Evolutionary conservation across 2,797 vertebrate species (phyloP), one percentile per base, ranked within the genome.

Genomic region (Tangara arthus): DNA sequence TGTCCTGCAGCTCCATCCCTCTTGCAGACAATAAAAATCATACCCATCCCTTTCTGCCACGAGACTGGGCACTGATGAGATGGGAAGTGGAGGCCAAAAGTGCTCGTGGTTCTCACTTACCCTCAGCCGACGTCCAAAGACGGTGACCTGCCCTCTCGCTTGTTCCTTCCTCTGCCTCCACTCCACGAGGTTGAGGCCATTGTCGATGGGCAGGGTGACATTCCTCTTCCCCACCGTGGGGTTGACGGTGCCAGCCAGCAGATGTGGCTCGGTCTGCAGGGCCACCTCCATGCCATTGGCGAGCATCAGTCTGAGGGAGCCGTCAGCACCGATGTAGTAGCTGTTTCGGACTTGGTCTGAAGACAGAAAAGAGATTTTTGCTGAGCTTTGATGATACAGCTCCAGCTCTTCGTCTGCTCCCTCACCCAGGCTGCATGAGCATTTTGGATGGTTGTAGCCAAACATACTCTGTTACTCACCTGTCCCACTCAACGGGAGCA

Each of bases 231-330:
- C 99, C 94, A 99, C 99, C 0, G 99, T 99, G 57, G 99, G 99
- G 97, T 99, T 99, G 93, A 99, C 99, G 0, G 99, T 99, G 84
- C 99, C 99, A 0, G 99, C 99, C 97, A 99, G 98, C 61, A 99
- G 98, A 97, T 99, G 99, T 0, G 99, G 99, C 95, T 99, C 99
- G 0, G 99, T 99, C 96, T 99, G 99, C 94, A 99, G 97, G 1
- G 99, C 98, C 95, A 99, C 99, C 95, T 99, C 99, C 99, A 99
- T 99, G n/a, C 99, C 99, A 0, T 99, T 99, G 90, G 99, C 99
- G 19, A 99, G 97, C 90, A 99, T 99, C 76, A 99, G 97, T 14
- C 99, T 97, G 95, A 99, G 98, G 1, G 99, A 99, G 52, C 99
- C 99, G 0, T 99, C 99, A 1, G 99, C 98, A 1, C 99, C 99